phyloP scores from a whole-genome alignment of 2,888 invertebrate genomes.

The Stramonita haemastoma region DNA sequence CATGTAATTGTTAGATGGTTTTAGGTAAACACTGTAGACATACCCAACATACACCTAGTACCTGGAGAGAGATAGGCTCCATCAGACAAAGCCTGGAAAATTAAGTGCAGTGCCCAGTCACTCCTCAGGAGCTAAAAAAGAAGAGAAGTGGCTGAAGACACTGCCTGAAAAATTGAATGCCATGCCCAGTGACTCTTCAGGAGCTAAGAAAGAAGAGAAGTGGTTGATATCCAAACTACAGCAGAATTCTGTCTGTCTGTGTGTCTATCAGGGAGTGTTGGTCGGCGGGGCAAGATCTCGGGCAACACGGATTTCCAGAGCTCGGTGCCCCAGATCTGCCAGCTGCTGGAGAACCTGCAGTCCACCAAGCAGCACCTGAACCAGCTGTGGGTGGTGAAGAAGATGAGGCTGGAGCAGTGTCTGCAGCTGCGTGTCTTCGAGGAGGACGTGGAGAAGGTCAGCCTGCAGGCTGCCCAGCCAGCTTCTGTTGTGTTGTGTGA shows the following conservation, averaged over 20 bases:
- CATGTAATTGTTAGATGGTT: no score
- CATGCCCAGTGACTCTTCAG: no score
- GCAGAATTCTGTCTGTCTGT: not conserved
- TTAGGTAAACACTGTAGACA: no score
- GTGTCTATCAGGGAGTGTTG: conserved; percentile 45
- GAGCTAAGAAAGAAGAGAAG: no score
- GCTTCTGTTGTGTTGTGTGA: not conserved
- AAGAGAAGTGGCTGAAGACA: no score
- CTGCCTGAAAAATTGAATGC: no score
- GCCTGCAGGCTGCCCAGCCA: not conserved
- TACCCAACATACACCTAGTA: no score
- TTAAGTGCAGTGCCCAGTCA: no score
- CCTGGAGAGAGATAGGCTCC: no score
- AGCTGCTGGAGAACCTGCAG: conserved; percentile 84
- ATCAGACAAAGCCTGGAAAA: no score
- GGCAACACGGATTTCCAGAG: conserved; percentile 83
- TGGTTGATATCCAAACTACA: no score
- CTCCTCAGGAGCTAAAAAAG: no score
- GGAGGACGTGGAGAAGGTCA: conserved; percentile 76
- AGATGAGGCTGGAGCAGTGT: conserved; percentile 76
- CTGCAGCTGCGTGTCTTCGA: conserved; percentile 77
- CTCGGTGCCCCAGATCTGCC: conserved; percentile 75
- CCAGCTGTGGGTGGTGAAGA: conserved; percentile 91
- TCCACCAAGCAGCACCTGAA: conserved; percentile 93
- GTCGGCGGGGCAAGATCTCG: conserved; percentile 78